Evolutionary conservation across 2,888 invertebrate species (phyloP), one percentile per base, ranked within the genome.

Genomic region (Timandra comae): DNA sequence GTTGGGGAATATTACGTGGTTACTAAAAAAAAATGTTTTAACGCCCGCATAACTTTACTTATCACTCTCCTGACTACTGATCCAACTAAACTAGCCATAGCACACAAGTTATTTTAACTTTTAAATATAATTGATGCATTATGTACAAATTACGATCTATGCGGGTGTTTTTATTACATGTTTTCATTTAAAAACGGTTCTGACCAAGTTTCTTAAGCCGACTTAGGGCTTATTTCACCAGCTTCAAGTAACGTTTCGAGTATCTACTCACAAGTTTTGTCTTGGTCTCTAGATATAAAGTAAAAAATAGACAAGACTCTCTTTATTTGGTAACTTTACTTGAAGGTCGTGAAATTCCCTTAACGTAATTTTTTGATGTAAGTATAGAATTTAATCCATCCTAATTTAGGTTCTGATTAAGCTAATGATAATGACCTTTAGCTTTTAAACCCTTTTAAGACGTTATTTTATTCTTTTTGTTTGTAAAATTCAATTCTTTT

Each of bases 91-190:
- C n/a, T 55, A 55, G 49, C 47, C 49, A 46, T 51, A 48, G 46
- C 49, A 22, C 22, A 22, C n/a, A n/a, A n/a, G n/a, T n/a, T n/a
- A n/a, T n/a, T n/a, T n/a, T n/a, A 16, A 16, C 16, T 16, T 16
- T 52, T 49, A 46, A 49, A 56, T 44, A 47, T 38, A 45, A 44
- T 69, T 71, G 63, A 65, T 51, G 58, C 54, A 59, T 63, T 56
- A 47, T 42, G 54, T 59, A 48, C 52, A 53, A 62, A 62, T 63
- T 53, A 59, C 44, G 50, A 39, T 33, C 35, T 43, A 67, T 71
- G 70, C 71, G 71, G 71, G 71, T 35, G 22, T 38, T 35, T 62
- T 60, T 60, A 66, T 59, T 54, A 41, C n/a, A n/a, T n/a, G n/a
- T n/a, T n/a, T n/a, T n/a, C n/a, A n/a, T n/a, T n/a, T n/a, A n/a